phyloP scores from a whole-genome alignment of 2,888 invertebrate genomes.

The Trichopria drosophilae region DNA sequence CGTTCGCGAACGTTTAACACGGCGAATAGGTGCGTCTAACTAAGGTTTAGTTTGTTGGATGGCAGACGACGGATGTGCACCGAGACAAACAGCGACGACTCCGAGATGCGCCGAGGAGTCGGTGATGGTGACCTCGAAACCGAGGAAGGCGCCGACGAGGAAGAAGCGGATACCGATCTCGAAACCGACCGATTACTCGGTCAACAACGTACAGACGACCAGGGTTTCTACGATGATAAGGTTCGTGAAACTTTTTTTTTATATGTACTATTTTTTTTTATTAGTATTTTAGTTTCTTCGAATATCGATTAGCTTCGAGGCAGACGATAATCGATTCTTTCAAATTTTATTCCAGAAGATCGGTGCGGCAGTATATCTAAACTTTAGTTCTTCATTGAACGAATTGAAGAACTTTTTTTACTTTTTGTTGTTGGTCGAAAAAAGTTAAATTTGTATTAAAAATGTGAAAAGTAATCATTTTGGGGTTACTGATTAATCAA shows the following conservation, averaged over 20 bases:
- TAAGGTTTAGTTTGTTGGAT: slow-evolving; percentile 57
- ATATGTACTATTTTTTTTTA: not conserved
- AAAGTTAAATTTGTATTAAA: too few species aligned
- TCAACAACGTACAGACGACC: slow-evolving; percentile 91
- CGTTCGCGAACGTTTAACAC: too few species aligned
- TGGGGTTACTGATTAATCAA: too few species aligned
- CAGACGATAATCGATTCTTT: too few species aligned
- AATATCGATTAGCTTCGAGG: too few species aligned
- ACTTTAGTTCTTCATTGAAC: too few species aligned
- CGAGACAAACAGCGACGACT: slow-evolving; percentile 56
- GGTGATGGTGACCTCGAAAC: slow-evolving; percentile 55
- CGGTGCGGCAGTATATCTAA: too few species aligned
- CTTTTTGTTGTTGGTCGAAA: too few species aligned
- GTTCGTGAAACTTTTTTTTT: slow-evolving; percentile 53
- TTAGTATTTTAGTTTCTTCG: slow-evolving; percentile 12
- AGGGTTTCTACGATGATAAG: slow-evolving; percentile 90
- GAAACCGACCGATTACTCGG: slow-evolving; percentile 96
- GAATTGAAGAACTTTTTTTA: too few species aligned
- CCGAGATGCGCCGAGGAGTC: slow-evolving; percentile 47
- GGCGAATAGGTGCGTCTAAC: slow-evolving; percentile 52
- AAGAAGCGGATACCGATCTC: slow-evolving; percentile 94
- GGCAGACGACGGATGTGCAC: slow-evolving; percentile 55
- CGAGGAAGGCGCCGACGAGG: slow-evolving; percentile 58
- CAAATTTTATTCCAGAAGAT: too few species aligned
- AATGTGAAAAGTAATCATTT: too few species aligned